Base-by-base conservation (phyloP, 2,888 invertebrate species). In the Polydesmus complanatus region DNA sequence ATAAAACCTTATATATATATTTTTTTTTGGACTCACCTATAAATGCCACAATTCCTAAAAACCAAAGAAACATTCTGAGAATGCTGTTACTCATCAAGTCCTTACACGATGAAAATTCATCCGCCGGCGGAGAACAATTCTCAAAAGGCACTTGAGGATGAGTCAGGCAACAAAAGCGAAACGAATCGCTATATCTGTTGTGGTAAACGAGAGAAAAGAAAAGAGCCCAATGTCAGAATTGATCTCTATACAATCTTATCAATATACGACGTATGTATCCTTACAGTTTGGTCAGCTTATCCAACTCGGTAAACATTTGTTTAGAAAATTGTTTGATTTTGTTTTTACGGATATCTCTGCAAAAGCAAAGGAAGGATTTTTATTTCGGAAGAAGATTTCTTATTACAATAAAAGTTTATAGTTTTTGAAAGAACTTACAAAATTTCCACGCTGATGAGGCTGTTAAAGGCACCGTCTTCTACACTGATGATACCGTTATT, bases 31-130 rank as follows among this genome's bases (percentile, higher is more conserved):
- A 23, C 23, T 63, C 50, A 62, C 64, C 64, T 5, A 67, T 49
- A 2, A 69, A 54, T n/a, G 69, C 69, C 1, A 68, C 61, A 23
- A 64, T 63, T 19, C 69, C 69, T 11, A 69, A 53, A 0, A 69
- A 64, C 68, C 70, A 70, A 1, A 70, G 63, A 54, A 69, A 67
- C 2, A 66, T 62, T 50, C 70, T 61, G 56, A 69, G 66, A 19
- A 69, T 57, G 0, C 65, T 60, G 47, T 67, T 68, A 50, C 68
- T 66, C 67, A 70, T 68, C 27, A 70, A 62, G 56, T 70, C 69
- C 57, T 68, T 68, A 57, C 70, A 70, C n/a, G 69, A 69, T 1
- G 70, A 70, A 48, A 70, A 68, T 48, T 68, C 69, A 53, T 70
- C 70, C 19, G 66, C 64, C 25, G 64, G 64, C 1, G 70, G 70